Evolutionary conservation across 2,797 vertebrate species (phyloP).

Genomic region (Falco naumanni): DNA sequence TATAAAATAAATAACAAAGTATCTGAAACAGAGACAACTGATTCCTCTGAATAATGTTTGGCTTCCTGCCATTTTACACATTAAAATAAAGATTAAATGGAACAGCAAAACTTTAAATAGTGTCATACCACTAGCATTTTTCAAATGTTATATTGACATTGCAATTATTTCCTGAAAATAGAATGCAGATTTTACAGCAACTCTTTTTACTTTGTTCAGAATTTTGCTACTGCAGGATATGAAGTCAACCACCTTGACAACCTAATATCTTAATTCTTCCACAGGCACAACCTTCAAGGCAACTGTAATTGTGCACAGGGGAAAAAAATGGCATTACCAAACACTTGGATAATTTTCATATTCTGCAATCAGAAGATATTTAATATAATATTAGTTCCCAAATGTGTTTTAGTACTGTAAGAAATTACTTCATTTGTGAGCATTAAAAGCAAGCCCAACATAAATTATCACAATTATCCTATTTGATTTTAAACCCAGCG

Average conservation of each 20-base stretch:
- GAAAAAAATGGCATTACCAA: not conserved
- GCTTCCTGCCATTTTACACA: not conserved
- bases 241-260: not conserved
- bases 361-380: not conserved
- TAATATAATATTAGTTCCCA: not conserved
- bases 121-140: not conserved
- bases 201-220: not conserved
- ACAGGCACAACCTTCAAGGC: not conserved
- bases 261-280: not conserved
- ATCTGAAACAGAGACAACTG: not conserved
- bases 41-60: not conserved
- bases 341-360: not conserved
- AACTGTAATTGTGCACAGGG: not conserved
- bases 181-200: not conserved
- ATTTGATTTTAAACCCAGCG: not conserved
- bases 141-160: not conserved
- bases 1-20: not conserved
- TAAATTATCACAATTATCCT: not conserved
- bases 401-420: not conserved
- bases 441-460: not conserved
- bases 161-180: not conserved
- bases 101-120: not conserved
- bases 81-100: conserved; percentile 11
- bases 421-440: not conserved
- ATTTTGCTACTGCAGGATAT: not conserved